A percentile compares a stretch with the other conserved stretches of the same genome.
phyloP scores from a whole-genome alignment of 2,113 vertebrate species.

The Dolichotis patagonum region DNA sequence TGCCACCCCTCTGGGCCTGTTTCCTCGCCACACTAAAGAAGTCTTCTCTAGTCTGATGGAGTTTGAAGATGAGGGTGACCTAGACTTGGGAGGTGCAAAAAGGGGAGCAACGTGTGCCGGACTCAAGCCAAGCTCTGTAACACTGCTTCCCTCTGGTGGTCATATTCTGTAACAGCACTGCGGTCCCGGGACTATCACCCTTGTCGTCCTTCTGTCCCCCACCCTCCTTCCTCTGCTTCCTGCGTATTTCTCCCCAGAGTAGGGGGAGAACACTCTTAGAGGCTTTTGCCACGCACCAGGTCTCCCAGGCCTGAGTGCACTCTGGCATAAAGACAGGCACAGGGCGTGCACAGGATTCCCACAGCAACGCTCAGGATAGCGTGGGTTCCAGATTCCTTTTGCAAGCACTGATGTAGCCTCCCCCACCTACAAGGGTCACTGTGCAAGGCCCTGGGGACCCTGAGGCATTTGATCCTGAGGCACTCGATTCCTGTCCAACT shows the following conservation, averaged over 20 bases:
- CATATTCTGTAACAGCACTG: background rate
- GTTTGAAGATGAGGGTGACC: background rate
- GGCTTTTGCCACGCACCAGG: background rate
- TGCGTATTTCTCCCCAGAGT: background rate
- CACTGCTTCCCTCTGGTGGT: slow-evolving; percentile 70
- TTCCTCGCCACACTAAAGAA: background rate
- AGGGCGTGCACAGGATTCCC: background rate
- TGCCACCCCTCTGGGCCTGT: background rate
- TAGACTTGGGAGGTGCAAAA: background rate
- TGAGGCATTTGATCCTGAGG: background rate
- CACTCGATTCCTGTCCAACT: background rate
- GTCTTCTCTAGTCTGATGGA: background rate
- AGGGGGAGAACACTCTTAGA: background rate
- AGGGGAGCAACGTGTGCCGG: too few species aligned
- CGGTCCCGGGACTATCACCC: background rate
- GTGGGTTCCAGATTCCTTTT: background rate
- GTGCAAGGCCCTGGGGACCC: background rate
- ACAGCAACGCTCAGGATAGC: background rate
- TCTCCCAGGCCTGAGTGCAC: background rate
- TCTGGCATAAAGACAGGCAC: background rate
- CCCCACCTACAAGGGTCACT: background rate
- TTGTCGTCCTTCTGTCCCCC: too few species aligned
- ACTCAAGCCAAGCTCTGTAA: background rate
- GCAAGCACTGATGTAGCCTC: background rate
- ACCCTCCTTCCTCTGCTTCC: background rate